These are phyloP conservation scores for Oreotrochilus melanogaster DNA, from an alignment of 2,113 vertebrate genomes.

Conservation along the genomic window DNA sequence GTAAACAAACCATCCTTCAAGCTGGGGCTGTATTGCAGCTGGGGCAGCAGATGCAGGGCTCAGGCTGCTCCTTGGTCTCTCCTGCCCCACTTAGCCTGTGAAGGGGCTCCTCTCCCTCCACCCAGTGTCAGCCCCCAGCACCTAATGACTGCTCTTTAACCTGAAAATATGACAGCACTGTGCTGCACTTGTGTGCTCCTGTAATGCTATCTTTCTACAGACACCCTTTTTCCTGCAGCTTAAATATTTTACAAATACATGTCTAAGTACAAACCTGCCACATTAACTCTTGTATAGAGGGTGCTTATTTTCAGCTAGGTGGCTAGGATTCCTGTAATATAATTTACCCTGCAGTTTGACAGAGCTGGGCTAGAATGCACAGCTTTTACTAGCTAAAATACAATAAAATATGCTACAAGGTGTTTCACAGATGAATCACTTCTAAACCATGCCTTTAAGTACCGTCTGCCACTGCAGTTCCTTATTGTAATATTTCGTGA, in stretches of 20 bases:
- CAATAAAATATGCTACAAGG: conserved; percentile 58
- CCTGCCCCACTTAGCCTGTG: background rate
- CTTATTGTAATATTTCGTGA: conserved; percentile 41
- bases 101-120: background rate
- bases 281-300: conserved; percentile 51
- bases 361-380: conserved; percentile 41
- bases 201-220: conserved; percentile 35
- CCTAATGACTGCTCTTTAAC: background rate
- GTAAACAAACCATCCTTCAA: background rate
- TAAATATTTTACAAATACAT: conserved; percentile 74
- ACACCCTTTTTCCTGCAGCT: conserved; percentile 28
- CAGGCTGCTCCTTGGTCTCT: background rate
- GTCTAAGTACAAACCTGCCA: conserved; percentile 60
- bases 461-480: conserved; percentile 48
- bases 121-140: background rate
- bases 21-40: background rate
- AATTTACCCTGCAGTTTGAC: conserved; percentile 52
- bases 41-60: background rate
- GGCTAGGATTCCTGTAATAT: conserved; percentile 47
- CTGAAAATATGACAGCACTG: background rate
- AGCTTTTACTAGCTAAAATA: conserved; percentile 54
- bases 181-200: background rate
- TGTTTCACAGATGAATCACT: conserved; percentile 61
- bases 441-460: conserved; percentile 59
- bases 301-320: conserved; percentile 52